Evolutionary conservation across 2,888 invertebrate genomes (phyloP).

Genomic region (Syritta pipiens): DNA sequence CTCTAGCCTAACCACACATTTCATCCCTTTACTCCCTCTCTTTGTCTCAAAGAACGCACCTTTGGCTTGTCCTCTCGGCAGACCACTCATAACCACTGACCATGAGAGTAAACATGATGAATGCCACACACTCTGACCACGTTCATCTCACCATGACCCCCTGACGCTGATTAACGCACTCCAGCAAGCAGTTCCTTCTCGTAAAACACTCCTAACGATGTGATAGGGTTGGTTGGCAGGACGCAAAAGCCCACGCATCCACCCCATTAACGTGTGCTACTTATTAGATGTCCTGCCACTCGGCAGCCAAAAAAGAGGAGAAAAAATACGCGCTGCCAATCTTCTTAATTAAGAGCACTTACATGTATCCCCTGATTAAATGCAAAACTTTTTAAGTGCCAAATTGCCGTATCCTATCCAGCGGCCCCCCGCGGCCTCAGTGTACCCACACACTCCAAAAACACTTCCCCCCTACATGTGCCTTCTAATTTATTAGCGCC

Average conservation of each 20-base stretch:
- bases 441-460: no score
- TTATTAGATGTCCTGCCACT: conserved; percentile 2
- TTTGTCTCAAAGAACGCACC: no score
- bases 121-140: no score
- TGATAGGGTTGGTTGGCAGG: background rate
- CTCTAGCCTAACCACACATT: no score
- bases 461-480: no score
- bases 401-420: background rate
- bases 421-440: background rate
- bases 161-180: no score
- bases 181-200: no score
- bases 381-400: conserved; percentile 28
- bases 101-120: no score
- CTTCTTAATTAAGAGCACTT: conserved; percentile 38
- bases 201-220: background rate
- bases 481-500: conserved; percentile 26
- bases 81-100: no score
- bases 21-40: no score
- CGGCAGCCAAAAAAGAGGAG: background rate
- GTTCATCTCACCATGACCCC: no score
- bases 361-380: conserved; percentile 30
- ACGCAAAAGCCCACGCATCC: background rate
- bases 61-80: no score
- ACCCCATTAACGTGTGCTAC: conserved; percentile 6
- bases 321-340: conserved; percentile 7